Base-by-base conservation (phyloP, 2,113 vertebrate genomes). In the Ramphastos sulfuratus region DNA sequence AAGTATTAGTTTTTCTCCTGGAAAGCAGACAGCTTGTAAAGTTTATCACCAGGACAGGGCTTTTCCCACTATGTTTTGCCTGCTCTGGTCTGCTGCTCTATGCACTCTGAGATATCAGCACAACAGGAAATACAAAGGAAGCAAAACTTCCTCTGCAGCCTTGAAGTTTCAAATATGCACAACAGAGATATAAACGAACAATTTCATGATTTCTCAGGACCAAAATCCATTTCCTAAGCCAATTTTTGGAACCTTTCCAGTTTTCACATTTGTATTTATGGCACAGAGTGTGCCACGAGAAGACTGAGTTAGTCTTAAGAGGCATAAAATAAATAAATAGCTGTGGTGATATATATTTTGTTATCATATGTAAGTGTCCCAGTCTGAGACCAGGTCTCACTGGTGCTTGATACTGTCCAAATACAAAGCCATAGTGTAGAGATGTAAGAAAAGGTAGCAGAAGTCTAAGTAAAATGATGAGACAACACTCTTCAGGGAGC, bases 61-160 rank as follows among this genome's bases (percentile, higher is more conserved):
- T 85, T 2, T 64, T 86, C 25, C 56, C 25, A n/a, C 25, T 78
- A 1, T 60, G 63, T 86, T 83, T 93, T 55, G 16, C 46, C 89
- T 82, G 30, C 30, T 85, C 35, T 76, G 39, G 15, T 84, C 37
- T 85, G 50, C 67, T 79, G 8, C 35, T 75, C 48, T 46, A 35
- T 46, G 67, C 9, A 64, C 13, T 87, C 59, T 59, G 59, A 89
- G 67, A 61, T 85, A 90, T 3, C 59, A 85, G 24, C 87, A 82
- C 2, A 25, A 82, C 71, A 92, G 91, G 94, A 96, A 93, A 76
- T 52, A 69, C 27, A 84, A 88, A 94, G 84, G 74, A 89, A 93
- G 67, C 17, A 35, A 66, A 82, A 66, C 64, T 93, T 96, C 93
- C 92, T 88, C 67, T 90, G 63, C 35, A 90, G 69, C 25, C 44